Evolutionary conservation across 2,797 vertebrate species (phyloP).

Genomic region (Dendrocincla tyrannina): DNA sequence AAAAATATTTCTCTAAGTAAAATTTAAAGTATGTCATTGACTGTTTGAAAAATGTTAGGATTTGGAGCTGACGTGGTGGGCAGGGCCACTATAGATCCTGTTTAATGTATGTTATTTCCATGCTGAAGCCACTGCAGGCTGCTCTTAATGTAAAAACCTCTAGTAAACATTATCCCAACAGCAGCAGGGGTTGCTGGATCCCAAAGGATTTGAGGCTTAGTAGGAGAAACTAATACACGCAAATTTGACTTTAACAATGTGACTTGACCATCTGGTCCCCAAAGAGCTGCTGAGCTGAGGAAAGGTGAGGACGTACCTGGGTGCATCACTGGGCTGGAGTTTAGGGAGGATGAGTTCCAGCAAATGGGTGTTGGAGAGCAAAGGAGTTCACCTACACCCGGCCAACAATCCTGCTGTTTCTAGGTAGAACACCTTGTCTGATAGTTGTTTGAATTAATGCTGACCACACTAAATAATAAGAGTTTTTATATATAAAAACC

Average conservation of each 20-base stretch:
- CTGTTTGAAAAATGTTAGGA: neutral
- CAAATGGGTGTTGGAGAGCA: neutral
- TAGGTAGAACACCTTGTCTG: neutral
- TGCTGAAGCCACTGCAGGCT: neutral
- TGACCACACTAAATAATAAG: neutral
- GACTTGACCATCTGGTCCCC: neutral
- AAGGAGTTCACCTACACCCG: neutral
- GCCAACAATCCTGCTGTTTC: neutral
- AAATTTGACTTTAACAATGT: neutral
- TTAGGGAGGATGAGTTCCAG: neutral
- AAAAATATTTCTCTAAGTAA: neutral
- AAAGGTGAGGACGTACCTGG: neutral
- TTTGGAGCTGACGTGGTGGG: neutral
- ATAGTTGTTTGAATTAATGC: neutral
- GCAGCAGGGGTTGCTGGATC: neutral
- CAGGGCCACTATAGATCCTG: neutral
- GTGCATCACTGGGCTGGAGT: neutral
- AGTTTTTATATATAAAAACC: neutral
- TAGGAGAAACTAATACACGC: neutral
- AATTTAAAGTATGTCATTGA: neutral
- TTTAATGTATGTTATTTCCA: neutral
- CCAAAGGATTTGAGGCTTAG: neutral
- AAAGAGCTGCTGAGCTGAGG: neutral
- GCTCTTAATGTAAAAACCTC: neutral
- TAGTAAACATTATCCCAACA: accelerated